A percentile compares a stretch with the other conserved stretches of the same genome.
Conservation (phyloP, 2,113 vertebrate genomes). For the Xenotilapia leptura region DNA sequence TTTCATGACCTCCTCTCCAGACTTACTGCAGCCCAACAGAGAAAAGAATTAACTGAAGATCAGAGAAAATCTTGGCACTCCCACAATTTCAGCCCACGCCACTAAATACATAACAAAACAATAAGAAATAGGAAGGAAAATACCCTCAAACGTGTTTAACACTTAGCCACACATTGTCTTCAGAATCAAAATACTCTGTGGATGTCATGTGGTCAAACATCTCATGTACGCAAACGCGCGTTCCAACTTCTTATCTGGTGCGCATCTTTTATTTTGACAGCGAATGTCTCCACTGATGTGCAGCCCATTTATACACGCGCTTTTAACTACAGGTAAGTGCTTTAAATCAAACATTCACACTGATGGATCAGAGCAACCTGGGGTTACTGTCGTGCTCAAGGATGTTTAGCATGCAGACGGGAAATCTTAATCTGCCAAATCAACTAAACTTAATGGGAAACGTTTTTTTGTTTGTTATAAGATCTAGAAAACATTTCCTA, state of each 20-base stretch:
- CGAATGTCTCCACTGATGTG: not conserved
- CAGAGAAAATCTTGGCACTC: not conserved
- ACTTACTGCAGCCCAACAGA: not conserved
- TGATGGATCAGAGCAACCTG: not conserved
- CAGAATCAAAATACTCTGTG: not conserved
- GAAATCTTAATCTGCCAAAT: not conserved
- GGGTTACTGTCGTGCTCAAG: not conserved
- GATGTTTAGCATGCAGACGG: not conserved
- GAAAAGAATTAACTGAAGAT: not conserved
- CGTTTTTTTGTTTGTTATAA: not conserved
- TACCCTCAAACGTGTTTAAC: not conserved
- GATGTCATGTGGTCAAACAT: not conserved
- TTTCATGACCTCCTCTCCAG: not conserved
- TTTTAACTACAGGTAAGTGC: not conserved
- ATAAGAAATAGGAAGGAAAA: not conserved
- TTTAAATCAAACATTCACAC: not conserved
- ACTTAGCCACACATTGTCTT: rapidly evolving
- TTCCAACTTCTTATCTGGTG: rapidly evolving
- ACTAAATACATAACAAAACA: not conserved
- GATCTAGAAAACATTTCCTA: not conserved
- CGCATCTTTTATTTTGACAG: not conserved
- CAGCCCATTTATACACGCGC: not conserved
- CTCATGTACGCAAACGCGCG: rapidly evolving
- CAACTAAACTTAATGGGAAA: not conserved
- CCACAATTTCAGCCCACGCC: not conserved